Percentiles rank a stretch among this genome's conserved stretches.
These are phyloP conservation scores for Sphinx pinastri DNA, from an alignment of 2,888 invertebrate genomes.

Conservation along the genomic window DNA sequence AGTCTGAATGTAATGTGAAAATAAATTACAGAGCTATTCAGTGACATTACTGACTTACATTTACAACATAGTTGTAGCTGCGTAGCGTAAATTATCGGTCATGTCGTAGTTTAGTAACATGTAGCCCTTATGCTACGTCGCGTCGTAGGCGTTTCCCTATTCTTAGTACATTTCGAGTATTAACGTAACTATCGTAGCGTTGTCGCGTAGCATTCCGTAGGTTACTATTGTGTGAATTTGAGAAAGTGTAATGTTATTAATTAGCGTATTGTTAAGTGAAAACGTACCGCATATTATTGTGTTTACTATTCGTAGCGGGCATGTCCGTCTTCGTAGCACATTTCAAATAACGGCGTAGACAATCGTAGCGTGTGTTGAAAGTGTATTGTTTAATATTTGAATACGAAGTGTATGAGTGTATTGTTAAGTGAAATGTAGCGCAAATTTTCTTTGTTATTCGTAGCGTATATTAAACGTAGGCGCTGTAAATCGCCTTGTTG, in stretches of 20 bases:
- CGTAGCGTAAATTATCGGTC: neutral
- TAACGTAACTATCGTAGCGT: slow-evolving; percentile 3
- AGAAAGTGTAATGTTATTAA: too few species aligned
- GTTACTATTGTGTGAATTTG: too few species aligned
- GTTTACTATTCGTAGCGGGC: neutral
- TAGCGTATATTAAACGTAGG: slow-evolving; percentile 25
- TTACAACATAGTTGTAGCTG: neutral
- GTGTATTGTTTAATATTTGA: too few species aligned
- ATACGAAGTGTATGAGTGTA: too few species aligned
- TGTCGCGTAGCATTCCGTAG: neutral
- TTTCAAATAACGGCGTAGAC: neutral
- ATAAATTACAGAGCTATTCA: slow-evolving; percentile 1
- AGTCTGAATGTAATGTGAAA: slow-evolving; percentile 4
- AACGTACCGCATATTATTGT: too few species aligned
- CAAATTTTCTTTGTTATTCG: slow-evolving; percentile 17
- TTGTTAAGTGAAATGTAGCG: neutral
- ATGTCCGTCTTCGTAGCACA: neutral
- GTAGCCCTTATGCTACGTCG: neutral
- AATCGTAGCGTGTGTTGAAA: neutral
- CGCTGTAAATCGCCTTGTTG: slow-evolving; percentile 40
- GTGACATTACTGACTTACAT: neutral
- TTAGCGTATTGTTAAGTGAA: too few species aligned
- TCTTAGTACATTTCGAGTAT: neutral
- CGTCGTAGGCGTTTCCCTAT: slow-evolving; percentile 7
- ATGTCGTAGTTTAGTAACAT: slow-evolving; percentile 5